phyloP scores from a whole-genome alignment of 2,888 invertebrate genomes.

The Drosophila rellima region DNA sequence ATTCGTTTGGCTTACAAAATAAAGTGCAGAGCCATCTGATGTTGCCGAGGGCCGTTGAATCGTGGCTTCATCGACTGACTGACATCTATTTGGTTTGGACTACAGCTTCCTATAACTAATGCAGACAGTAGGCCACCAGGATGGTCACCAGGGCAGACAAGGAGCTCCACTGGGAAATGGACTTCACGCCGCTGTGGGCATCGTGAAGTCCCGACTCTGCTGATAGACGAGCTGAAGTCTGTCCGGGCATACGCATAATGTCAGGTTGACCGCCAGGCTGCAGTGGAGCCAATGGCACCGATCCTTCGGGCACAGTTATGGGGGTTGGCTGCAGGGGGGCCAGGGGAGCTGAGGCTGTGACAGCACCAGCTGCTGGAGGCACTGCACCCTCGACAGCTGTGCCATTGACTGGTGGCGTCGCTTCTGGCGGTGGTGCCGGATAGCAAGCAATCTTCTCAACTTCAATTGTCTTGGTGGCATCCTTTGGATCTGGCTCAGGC shows the following conservation, averaged over 20 bases:
- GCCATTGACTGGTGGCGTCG: constrained; percentile 35
- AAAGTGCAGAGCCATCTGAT: constrained; percentile 15
- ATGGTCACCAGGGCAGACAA: constrained; percentile 63
- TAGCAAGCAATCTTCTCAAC: constrained; percentile 84
- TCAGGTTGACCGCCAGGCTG: constrained; percentile 65
- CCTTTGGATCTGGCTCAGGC: constrained; percentile 83
- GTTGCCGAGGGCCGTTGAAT: background rate
- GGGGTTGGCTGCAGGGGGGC: constrained; percentile 60
- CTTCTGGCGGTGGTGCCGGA: constrained; percentile 80
- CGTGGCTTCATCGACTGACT: constrained; percentile 6
- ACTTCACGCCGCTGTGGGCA: constrained; percentile 42
- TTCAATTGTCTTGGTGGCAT: constrained; percentile 82
- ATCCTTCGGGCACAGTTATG: constrained; percentile 69
- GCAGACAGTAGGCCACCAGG: constrained; percentile 71
- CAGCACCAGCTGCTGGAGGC: background rate
- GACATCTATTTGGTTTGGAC: constrained; percentile 33
- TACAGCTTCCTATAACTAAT: constrained; percentile 36
- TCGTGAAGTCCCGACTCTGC: constrained; percentile 64
- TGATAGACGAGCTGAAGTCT: constrained; percentile 65
- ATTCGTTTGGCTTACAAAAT: constrained; percentile 64
- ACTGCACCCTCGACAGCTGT: constrained; percentile 25
- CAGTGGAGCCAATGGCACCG: constrained; percentile 70
- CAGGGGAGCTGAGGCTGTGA: constrained; percentile 17
- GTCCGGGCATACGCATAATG: constrained; percentile 80
- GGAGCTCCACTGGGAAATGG: constrained; percentile 46